Conservation (phyloP, 2,888 invertebrate genomes). For the Leptopterna dolabrata region DNA sequence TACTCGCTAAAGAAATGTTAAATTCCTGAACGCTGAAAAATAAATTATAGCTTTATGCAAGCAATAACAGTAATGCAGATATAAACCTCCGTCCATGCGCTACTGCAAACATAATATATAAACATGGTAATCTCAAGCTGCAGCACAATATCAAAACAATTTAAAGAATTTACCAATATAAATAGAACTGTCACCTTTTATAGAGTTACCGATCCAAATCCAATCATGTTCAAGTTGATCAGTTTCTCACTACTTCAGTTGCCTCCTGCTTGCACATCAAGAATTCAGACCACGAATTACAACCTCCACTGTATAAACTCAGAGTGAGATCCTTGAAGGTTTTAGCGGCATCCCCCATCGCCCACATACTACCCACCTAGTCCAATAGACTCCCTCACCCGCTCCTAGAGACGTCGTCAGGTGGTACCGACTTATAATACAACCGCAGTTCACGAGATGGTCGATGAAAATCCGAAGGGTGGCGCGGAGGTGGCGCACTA, state of each 20-base stretch:
- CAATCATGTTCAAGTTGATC: not conserved
- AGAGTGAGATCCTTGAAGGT: not conserved
- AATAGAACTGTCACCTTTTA: too few relatives aligned
- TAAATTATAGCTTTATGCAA: too few relatives aligned
- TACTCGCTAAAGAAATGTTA: too few relatives aligned
- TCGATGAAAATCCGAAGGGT: conserved; percentile 27
- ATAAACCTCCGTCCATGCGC: too few relatives aligned
- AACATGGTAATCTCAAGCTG: too few relatives aligned
- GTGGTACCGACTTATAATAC: conserved; percentile 14
- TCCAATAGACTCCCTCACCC: too few relatives aligned
- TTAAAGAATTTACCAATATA: too few relatives aligned
- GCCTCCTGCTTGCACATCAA: not conserved
- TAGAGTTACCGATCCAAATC: not conserved
- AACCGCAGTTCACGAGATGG: conserved; percentile 34
- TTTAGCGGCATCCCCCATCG: not conserved
- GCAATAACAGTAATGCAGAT: too few relatives aligned
- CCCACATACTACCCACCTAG: not conserved
- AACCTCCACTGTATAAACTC: not conserved
- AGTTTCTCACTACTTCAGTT: not conserved
- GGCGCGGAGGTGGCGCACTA: not conserved
- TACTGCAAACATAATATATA: too few relatives aligned
- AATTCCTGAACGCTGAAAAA: too few relatives aligned
- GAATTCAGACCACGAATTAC: not conserved
- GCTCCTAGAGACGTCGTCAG: conserved; percentile 11
- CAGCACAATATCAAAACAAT: too few relatives aligned